Evolutionary conservation across 2,113 vertebrate genomes (phyloP).

Genomic region (Corapipo altera): DNA sequence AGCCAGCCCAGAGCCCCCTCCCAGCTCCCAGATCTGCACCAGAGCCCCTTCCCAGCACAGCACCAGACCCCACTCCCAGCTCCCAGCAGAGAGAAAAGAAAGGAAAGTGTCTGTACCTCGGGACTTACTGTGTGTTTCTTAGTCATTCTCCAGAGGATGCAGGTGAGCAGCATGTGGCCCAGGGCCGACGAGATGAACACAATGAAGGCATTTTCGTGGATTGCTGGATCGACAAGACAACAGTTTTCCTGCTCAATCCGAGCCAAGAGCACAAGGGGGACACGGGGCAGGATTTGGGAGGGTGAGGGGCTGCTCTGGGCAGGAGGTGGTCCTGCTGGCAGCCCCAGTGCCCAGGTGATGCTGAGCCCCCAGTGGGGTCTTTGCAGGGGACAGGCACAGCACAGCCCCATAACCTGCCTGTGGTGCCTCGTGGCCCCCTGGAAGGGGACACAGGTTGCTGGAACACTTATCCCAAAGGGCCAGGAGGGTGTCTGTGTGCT

Average conservation of each 20-base stretch:
- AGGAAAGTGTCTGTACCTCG: slow-evolving; percentile 78
- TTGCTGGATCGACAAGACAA: slow-evolving; percentile 68
- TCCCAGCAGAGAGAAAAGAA: neutral
- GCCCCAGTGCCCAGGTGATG: rapidly evolving
- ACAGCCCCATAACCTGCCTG: rapidly evolving
- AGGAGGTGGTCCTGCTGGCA: neutral
- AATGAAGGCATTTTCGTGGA: slow-evolving; percentile 88
- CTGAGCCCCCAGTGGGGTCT: neutral
- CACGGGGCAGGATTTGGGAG: rapidly evolving
- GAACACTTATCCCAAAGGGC: neutral
- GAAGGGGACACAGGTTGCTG: neutral
- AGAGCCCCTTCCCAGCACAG: neutral
- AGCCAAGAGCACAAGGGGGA: neutral
- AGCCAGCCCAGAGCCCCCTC: neutral
- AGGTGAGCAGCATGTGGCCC: slow-evolving; percentile 89
- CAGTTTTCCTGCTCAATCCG: neutral
- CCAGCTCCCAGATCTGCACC: neutral
- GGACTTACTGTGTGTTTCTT: slow-evolving; percentile 79
- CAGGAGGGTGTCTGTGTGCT: neutral
- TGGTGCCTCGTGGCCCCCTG: neutral
- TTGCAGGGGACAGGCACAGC: neutral
- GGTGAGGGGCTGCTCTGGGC: neutral
- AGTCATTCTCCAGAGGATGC: slow-evolving; percentile 86
- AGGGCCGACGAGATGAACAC: slow-evolving; percentile 84
- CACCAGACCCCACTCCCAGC: neutral